These are phyloP conservation scores for Morpho achilles DNA, from an alignment of 2,888 invertebrate species.

Conservation along the genomic window DNA sequence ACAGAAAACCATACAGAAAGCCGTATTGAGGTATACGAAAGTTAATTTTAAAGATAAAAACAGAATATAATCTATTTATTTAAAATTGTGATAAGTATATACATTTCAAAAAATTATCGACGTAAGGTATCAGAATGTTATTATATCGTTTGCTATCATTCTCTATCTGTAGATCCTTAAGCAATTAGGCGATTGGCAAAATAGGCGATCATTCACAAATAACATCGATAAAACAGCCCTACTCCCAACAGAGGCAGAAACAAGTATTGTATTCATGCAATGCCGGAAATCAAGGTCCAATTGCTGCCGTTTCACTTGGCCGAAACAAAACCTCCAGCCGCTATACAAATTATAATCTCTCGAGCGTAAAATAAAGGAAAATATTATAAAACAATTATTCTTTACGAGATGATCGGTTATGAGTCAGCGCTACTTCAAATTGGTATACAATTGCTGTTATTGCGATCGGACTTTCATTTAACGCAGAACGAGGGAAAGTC, in stretches of 20 bases:
- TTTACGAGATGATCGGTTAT: constrained; percentile 22
- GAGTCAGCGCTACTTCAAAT: constrained; percentile 17
- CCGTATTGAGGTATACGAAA: too few species aligned
- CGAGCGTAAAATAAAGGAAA: constrained; percentile 34
- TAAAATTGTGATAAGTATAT: too few species aligned
- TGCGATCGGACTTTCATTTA: constrained; percentile 18
- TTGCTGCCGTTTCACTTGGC: constrained; percentile 67
- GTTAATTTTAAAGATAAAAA: too few species aligned
- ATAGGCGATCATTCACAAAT: not conserved
- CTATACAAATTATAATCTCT: constrained; percentile 30
- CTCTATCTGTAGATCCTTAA: not conserved
- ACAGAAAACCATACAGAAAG: too few species aligned
- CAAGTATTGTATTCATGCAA: constrained; percentile 24
- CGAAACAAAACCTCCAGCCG: constrained; percentile 54
- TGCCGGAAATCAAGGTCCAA: constrained; percentile 74
- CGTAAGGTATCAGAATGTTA: too few species aligned
- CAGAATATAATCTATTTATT: too few species aligned
- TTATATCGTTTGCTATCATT: not conserved
- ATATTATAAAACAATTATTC: constrained; percentile 22
- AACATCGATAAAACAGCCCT: not conserved
- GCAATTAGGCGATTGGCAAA: not conserved
- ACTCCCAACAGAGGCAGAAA: constrained; percentile 7
- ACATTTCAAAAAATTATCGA: too few species aligned
- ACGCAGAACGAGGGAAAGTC: constrained; percentile 7
- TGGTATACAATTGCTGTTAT: constrained; percentile 12